Evolutionary conservation across 2,797 vertebrate genomes (phyloP).

Genomic region (Acipenser ruthenus): DNA sequence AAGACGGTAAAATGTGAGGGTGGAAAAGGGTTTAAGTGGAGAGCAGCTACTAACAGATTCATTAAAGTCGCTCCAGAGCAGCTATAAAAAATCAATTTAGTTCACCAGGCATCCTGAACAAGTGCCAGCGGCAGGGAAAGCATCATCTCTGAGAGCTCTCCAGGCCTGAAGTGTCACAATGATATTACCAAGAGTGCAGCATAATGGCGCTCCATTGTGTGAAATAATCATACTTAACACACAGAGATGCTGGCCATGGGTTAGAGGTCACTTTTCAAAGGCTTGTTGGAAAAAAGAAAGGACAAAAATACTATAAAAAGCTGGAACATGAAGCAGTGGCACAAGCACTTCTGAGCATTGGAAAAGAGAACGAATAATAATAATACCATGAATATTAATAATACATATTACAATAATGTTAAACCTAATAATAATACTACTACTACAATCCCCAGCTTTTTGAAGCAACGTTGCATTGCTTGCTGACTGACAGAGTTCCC

Average conservation of each 20-base stretch:
- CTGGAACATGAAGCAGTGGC: no score
- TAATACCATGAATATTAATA: no score
- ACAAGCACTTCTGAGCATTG: no score
- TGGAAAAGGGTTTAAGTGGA: conserved; percentile 47
- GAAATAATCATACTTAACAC: not conserved
- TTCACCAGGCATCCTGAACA: conserved; percentile 58
- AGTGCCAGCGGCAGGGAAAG: conserved; percentile 46
- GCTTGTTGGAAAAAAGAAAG: conserved; percentile 1
- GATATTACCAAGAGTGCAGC: conserved; percentile 10
- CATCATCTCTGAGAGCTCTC: conserved; percentile 35
- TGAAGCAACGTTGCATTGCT: no score
- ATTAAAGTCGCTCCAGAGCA: conserved; percentile 66
- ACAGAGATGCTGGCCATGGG: not conserved
- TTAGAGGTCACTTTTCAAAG: not conserved
- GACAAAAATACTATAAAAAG: not conserved
- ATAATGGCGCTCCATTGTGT: conserved; percentile 2
- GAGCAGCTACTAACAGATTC: conserved; percentile 66
- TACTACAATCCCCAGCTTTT: no score
- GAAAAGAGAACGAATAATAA: no score
- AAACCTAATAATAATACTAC: no score
- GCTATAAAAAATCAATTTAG: conserved; percentile 76
- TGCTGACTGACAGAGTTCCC: no score
- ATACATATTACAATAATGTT: no score
- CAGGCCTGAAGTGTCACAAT: conserved; percentile 21
- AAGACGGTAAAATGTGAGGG: not conserved